Percentiles rank a stretch among this genome's conserved stretches.
Conservation (phyloP, 1,140 invertebrate genomes). For the Drosophila carrolli region DNA sequence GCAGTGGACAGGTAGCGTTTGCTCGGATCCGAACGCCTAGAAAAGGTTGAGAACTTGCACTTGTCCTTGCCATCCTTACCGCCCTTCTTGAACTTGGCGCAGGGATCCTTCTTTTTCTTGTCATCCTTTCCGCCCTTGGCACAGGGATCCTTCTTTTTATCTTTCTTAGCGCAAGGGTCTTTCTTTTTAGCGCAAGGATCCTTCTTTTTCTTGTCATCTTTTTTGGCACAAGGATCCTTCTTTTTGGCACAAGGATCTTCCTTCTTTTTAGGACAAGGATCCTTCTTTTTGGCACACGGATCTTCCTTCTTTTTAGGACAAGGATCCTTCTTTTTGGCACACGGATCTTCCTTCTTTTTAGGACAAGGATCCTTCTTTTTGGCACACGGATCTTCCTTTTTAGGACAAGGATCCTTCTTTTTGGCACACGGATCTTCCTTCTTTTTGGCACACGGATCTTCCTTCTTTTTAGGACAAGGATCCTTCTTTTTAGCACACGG, state of each 20-base stretch:
- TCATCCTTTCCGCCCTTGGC: slow-evolving; percentile 24
- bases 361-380: no score
- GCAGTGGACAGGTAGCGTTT: slow-evolving; percentile 48
- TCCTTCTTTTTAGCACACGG: background rate
- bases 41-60: slow-evolving; percentile 51
- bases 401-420: no score
- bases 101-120: slow-evolving; percentile 46
- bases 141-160: slow-evolving; percentile 11
- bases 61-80: slow-evolving; percentile 8
- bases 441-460: background rate
- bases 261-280: no score
- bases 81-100: slow-evolving; percentile 34
- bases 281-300: background rate
- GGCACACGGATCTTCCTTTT: background rate
- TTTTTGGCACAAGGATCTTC: no score
- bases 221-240: no score
- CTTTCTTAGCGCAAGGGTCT: slow-evolving; percentile 20
- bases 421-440: slow-evolving; percentile 1
- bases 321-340: no score
- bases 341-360: background rate
- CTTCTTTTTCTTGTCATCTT: no score
- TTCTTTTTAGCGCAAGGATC: slow-evolving; percentile 12
- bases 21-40: background rate
- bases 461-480: slow-evolving; percentile 1
- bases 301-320: background rate